Evolutionary conservation across 2,888 invertebrate species (phyloP).

Genomic region (Latrodectus elegans): DNA sequence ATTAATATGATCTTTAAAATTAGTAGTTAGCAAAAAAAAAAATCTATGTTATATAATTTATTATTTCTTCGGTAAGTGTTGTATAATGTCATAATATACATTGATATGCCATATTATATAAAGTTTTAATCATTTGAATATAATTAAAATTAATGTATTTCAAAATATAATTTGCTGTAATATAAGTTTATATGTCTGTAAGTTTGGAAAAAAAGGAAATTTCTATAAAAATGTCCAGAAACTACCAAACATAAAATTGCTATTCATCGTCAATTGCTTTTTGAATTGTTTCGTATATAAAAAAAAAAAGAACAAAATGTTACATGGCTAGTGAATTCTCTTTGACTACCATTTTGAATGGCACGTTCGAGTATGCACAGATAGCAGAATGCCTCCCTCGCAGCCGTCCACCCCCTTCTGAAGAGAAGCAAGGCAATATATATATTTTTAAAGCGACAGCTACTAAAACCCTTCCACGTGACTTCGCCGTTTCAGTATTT

Average conservation of each 20-base stretch:
- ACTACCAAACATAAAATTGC: background rate
- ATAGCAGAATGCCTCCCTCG: slow-evolving; percentile 14
- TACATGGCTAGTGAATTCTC: background rate
- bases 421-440: slow-evolving; percentile 10
- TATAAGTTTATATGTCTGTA: no score
- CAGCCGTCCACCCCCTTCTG: background rate
- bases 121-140: no score
- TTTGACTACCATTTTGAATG: background rate
- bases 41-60: no score
- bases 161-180: no score
- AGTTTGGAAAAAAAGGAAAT: no score
- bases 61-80: no score
- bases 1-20: no score
- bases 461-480: slow-evolving; percentile 31
- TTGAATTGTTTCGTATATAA: background rate
- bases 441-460: slow-evolving; percentile 34
- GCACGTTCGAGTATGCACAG: slow-evolving; percentile 13
- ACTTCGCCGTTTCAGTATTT: slow-evolving; percentile 7
- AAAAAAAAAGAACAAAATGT: background rate
- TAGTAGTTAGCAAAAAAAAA: no score
- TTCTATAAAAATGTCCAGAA: background rate
- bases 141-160: no score
- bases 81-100: no score
- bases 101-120: no score
- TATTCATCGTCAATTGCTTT: no score